These are phyloP conservation scores for Silurus meridionalis DNA, from an alignment of 2,113 vertebrate species.

Conservation along the genomic window DNA sequence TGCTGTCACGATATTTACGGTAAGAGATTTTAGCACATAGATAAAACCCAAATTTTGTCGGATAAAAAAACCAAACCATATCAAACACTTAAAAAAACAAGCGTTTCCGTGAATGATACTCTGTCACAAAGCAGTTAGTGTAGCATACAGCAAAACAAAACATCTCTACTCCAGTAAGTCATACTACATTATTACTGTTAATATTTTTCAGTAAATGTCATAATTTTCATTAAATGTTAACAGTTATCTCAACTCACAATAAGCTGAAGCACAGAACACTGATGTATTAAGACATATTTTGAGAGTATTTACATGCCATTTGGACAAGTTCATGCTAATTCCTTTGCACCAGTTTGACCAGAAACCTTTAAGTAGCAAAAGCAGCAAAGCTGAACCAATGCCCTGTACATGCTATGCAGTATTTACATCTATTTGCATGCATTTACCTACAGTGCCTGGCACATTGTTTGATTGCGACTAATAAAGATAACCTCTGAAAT, in stretches of 20 bases:
- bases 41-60: background rate
- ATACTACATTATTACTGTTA: background rate
- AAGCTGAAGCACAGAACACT: background rate
- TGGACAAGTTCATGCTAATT: background rate
- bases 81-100: background rate
- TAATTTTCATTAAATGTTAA: background rate
- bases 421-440: constrained; percentile 37
- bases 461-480: constrained; percentile 10
- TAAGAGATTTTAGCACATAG: background rate
- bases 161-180: background rate
- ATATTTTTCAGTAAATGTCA: background rate
- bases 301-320: background rate
- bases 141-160: background rate
- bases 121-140: background rate
- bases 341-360: background rate
- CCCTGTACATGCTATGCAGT: background rate
- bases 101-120: background rate
- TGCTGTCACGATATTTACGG: background rate
- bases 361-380: background rate
- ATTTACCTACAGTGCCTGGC: constrained; percentile 27
- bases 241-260: background rate
- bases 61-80: background rate
- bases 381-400: constrained; percentile 10
- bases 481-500: constrained; percentile 20
- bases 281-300: background rate